Conservation (phyloP, 2,797 vertebrate genomes). For the Lates japonicus region DNA sequence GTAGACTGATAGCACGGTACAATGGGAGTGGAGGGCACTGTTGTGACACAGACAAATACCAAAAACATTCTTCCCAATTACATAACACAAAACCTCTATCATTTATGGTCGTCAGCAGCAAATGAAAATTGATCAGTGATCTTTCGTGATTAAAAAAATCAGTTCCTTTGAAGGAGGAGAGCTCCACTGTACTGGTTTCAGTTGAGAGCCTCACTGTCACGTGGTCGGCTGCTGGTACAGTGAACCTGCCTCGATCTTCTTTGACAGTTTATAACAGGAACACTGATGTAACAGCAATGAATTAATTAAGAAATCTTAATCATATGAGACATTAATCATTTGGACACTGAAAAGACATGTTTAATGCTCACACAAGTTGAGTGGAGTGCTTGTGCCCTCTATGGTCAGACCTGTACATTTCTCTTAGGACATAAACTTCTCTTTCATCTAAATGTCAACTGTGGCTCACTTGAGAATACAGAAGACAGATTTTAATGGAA, state of each 20-base stretch:
- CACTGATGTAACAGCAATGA: constrained; percentile 3
- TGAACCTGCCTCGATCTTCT: neutral
- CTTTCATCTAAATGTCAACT: neutral
- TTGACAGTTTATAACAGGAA: constrained; percentile 7
- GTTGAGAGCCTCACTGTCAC: neutral
- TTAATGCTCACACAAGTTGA: neutral
- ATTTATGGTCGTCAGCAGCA: constrained; percentile 3
- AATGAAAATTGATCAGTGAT: neutral
- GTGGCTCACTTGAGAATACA: neutral
- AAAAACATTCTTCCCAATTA: constrained; percentile 2
- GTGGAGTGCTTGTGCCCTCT: constrained; percentile 68
- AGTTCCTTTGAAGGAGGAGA: neutral
- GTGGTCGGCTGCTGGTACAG: neutral
- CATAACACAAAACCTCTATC: neutral
- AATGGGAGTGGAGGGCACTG: constrained; percentile 1
- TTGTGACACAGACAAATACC: constrained; percentile 8
- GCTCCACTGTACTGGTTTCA: neutral
- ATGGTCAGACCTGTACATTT: constrained; percentile 42
- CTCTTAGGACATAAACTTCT: neutral
- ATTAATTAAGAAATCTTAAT: constrained; percentile 45
- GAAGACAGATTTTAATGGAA: neutral
- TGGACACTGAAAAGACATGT: constrained; percentile 1
- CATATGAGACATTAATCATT: constrained; percentile 28
- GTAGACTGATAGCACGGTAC: constrained; percentile 23
- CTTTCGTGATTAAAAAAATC: neutral